Percentiles rank a stretch among this genome's conserved stretches.
phyloP scores from a whole-genome alignment of 2,888 invertebrate genomes.

The Rapana venosa region DNA sequence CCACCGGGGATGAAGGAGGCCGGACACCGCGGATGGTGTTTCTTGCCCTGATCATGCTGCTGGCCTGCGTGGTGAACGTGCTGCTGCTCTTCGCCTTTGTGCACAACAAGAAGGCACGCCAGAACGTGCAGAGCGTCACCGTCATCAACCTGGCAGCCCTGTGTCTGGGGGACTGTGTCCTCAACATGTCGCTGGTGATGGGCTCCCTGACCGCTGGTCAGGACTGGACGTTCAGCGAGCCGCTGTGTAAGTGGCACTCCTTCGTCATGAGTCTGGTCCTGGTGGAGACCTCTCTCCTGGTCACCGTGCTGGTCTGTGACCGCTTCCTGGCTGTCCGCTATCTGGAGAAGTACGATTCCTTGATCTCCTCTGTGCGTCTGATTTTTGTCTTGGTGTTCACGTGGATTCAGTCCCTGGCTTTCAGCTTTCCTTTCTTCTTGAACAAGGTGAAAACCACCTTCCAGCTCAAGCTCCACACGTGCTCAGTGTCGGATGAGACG shows the following conservation, averaged over 20 bases:
- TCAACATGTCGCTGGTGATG: slow-evolving; percentile 70
- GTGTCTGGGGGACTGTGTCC: slow-evolving; percentile 67
- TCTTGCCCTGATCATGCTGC: slow-evolving; percentile 65
- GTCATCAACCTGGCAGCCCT: slow-evolving; percentile 65
- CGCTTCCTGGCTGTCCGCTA: slow-evolving; percentile 65
- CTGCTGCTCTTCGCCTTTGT: slow-evolving; percentile 66
- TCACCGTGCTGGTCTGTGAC: slow-evolving; percentile 65
- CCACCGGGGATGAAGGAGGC: background rate
- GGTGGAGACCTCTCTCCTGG: slow-evolving; percentile 60
- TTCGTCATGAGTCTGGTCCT: slow-evolving; percentile 65
- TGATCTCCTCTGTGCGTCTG: slow-evolving; percentile 57
- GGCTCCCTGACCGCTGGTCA: slow-evolving; percentile 59
- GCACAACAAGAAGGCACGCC: slow-evolving; percentile 60
- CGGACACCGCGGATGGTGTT: slow-evolving; percentile 57
- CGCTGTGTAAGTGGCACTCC: slow-evolving; percentile 66
- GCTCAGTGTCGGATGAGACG: slow-evolving; percentile 61
- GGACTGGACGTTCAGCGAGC: slow-evolving; percentile 64
- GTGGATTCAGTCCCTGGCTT: slow-evolving; percentile 69
- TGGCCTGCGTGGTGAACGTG: slow-evolving; percentile 67
- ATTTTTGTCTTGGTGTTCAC: slow-evolving; percentile 60
- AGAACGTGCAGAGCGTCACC: slow-evolving; percentile 61
- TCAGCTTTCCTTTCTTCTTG: slow-evolving; percentile 66
- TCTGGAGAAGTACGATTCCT: slow-evolving; percentile 57
- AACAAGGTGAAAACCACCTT: slow-evolving; percentile 60
- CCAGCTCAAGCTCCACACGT: slow-evolving; percentile 62